Percentiles rank a stretch among this genome's conserved stretches.
Evolutionary conservation across 1,140 invertebrate genomes (phyloP).

Genomic region (Pseudomyrmex cubaensis): DNA sequence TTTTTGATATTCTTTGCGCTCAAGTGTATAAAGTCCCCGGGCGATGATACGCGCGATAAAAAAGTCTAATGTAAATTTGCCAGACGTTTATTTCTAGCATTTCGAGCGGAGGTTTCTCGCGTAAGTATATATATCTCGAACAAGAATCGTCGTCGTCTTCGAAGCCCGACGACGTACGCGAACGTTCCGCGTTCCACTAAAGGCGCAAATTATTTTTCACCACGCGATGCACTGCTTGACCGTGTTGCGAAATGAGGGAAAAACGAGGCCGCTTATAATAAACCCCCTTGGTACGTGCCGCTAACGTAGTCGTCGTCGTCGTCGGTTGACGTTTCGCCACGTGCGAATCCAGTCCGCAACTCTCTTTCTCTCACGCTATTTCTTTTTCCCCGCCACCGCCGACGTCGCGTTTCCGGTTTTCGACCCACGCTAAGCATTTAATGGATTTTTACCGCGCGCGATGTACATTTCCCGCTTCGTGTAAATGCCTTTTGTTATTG

Average conservation of each 20-base stretch:
- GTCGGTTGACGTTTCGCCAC: slow-evolving; percentile 65
- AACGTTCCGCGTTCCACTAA: slow-evolving; percentile 55
- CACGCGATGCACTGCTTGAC: slow-evolving; percentile 70
- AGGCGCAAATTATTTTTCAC: slow-evolving; percentile 70
- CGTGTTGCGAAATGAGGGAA: slow-evolving; percentile 74
- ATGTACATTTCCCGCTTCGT: slow-evolving; percentile 16
- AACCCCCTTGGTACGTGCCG: slow-evolving; percentile 57
- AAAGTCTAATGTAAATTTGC: slow-evolving; percentile 38
- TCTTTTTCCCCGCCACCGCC: slow-evolving; percentile 49
- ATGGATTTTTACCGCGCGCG: slow-evolving; percentile 67
- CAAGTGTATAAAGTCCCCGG: neutral
- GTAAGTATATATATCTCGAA: slow-evolving; percentile 22
- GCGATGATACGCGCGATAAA: slow-evolving; percentile 17
- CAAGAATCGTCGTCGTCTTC: slow-evolving; percentile 10
- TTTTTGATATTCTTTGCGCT: slow-evolving; percentile 15
- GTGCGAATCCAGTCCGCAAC: slow-evolving; percentile 45
- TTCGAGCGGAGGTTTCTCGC: neutral
- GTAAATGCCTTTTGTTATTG: slow-evolving; percentile 44
- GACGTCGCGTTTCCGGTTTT: slow-evolving; percentile 57
- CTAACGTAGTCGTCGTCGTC: neutral
- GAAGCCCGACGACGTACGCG: slow-evolving; percentile 25
- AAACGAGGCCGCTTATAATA: slow-evolving; percentile 77
- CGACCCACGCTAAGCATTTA: slow-evolving; percentile 63
- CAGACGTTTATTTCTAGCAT: slow-evolving; percentile 20
- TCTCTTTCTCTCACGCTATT: slow-evolving; percentile 53